These are phyloP conservation scores for Phylloscopus whistleri DNA, from an alignment of 2,113 vertebrate species.

Conservation along the genomic window DNA sequence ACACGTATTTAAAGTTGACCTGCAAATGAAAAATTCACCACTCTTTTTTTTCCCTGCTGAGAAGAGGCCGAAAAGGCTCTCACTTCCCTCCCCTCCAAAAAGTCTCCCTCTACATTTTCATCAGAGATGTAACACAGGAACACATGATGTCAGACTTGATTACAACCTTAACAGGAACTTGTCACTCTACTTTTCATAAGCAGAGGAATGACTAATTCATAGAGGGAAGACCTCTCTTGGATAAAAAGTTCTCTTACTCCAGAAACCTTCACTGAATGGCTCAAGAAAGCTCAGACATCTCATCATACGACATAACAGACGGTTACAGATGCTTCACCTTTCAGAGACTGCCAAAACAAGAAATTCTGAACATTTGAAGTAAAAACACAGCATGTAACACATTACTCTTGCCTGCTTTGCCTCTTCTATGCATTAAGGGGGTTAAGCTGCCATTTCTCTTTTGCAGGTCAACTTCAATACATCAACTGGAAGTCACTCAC, in stretches of 20 bases:
- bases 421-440: background rate
- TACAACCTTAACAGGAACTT: background rate
- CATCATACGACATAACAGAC: accelerated
- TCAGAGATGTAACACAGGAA: background rate
- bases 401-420: background rate
- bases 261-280: background rate
- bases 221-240: background rate
- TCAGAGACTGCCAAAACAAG: background rate
- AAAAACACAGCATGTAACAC: background rate
- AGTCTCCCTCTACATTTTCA: background rate
- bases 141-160: background rate
- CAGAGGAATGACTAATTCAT: background rate
- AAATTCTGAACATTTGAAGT: background rate
- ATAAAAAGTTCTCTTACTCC: background rate
- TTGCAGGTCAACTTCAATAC: slow-evolving; percentile 66
- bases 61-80: background rate
- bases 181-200: background rate
- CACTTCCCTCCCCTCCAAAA: background rate
- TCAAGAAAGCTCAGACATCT: background rate
- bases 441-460: slow-evolving; percentile 35
- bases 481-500: slow-evolving; percentile 41
- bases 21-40: slow-evolving; percentile 52
- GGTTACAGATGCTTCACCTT: background rate
- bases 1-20: slow-evolving; percentile 61
- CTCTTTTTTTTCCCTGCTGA: background rate